Conservation (phyloP, 2,888 invertebrate genomes). For the Drosophila buzzatii region DNA sequence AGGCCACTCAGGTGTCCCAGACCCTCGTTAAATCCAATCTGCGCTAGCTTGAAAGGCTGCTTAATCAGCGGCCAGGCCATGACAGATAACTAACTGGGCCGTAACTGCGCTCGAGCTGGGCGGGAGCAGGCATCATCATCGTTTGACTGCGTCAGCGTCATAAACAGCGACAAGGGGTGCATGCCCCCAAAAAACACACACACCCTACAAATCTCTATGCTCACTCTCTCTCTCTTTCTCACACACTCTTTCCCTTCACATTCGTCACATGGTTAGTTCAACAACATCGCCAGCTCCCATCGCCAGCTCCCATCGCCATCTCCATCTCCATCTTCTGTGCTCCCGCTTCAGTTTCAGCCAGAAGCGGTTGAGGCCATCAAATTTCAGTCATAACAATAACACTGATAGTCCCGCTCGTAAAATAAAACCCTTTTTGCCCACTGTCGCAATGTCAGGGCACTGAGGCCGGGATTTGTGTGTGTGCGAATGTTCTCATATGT, state of each 20-base stretch:
- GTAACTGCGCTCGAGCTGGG: constrained; percentile 27
- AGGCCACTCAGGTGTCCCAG: constrained; percentile 63
- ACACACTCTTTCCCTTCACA: constrained; percentile 22
- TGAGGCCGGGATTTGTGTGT: constrained; percentile 69
- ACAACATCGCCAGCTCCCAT: constrained; percentile 1
- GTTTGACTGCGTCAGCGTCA: constrained; percentile 65
- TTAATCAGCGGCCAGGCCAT: constrained; percentile 63
- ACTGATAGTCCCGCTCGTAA: constrained; percentile 79
- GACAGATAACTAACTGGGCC: constrained; percentile 67
- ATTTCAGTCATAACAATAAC: constrained; percentile 80
- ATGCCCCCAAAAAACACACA: neutral
- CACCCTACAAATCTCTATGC: constrained; percentile 3
- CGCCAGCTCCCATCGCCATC: neutral
- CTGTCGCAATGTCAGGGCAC: constrained; percentile 38
- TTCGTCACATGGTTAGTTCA: constrained; percentile 54
- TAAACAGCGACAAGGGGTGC: constrained; percentile 40
- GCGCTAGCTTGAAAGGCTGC: constrained; percentile 38
- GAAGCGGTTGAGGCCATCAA: constrained; percentile 75
- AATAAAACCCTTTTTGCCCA: constrained; percentile 71
- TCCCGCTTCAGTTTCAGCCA: constrained; percentile 36
- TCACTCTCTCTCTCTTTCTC: no score
- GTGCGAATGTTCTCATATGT: constrained; percentile 24
- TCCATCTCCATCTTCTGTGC: neutral
- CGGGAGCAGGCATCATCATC: constrained; percentile 51
- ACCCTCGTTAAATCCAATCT: constrained; percentile 66